Conservation (phyloP, 1,140 invertebrate species). For the Epicauta chinensis region DNA sequence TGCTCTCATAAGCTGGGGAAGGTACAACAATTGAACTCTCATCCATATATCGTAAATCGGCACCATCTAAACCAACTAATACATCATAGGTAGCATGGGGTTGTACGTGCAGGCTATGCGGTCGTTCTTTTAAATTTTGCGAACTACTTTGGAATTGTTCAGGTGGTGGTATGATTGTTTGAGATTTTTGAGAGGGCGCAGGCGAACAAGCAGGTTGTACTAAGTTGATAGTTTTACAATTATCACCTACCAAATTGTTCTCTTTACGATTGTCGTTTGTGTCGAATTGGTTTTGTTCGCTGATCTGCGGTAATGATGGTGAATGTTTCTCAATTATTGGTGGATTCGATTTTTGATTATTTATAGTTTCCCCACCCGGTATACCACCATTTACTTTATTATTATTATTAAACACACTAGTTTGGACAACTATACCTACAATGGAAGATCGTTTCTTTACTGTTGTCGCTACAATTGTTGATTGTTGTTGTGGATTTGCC, state of each 20-base stretch:
- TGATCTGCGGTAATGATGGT: conserved; percentile 56
- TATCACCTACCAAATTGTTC: conserved; percentile 34
- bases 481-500: conserved; percentile 31
- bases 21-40: conserved; percentile 79
- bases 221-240: conserved; percentile 18
- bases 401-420: conserved; percentile 50
- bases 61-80: conserved; percentile 68
- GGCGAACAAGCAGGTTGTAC: conserved; percentile 15
- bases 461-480: conserved; percentile 3
- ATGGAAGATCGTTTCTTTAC: conserved; percentile 55
- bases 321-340: conserved; percentile 42
- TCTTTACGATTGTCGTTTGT: conserved; percentile 49
- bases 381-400: conserved; percentile 52
- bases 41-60: conserved; percentile 81
- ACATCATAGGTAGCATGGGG: conserved; percentile 63
- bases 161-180: conserved; percentile 53
- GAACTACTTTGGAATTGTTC: conserved; percentile 38
- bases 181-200: conserved; percentile 22
- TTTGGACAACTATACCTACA: conserved; percentile 57
- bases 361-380: conserved; percentile 41
- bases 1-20: conserved; percentile 65
- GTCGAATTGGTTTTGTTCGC: conserved; percentile 57
- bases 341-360: conserved; percentile 32
- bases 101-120: conserved; percentile 50
- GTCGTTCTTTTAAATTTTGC: conserved; percentile 42